phyloP scores from a whole-genome alignment of 2,888 invertebrate genomes.

The Platerodrilus igneus region DNA sequence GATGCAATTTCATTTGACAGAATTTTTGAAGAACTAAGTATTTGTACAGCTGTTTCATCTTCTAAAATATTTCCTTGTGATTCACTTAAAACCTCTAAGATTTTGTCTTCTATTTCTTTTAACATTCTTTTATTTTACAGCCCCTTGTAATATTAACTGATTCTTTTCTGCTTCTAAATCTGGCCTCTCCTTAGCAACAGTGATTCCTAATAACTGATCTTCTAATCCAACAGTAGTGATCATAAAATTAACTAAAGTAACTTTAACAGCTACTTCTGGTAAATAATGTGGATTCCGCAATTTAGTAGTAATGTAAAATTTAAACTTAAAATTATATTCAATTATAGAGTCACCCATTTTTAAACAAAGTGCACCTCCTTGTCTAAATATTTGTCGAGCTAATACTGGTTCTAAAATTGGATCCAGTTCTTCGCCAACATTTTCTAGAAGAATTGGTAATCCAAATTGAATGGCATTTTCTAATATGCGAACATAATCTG shows the following conservation, averaged over 20 bases:
- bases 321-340: slow-evolving; percentile 72
- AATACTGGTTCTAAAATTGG: slow-evolving; percentile 85
- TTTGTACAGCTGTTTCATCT: slow-evolving; percentile 85
- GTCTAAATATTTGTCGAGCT: slow-evolving; percentile 86
- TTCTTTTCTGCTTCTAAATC: slow-evolving; percentile 89
- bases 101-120: slow-evolving; percentile 89
- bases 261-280: slow-evolving; percentile 89
- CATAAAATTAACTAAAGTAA: slow-evolving; percentile 88
- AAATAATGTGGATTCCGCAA: slow-evolving; percentile 89
- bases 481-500: slow-evolving; percentile 76
- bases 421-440: slow-evolving; percentile 87
- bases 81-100: slow-evolving; percentile 69
- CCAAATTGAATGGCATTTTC: slow-evolving; percentile 87
- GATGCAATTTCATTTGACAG: slow-evolving; percentile 87
- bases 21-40: slow-evolving; percentile 84
- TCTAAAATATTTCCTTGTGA: slow-evolving; percentile 79
- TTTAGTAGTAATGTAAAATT: slow-evolving; percentile 91
- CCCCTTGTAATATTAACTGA: slow-evolving; percentile 80
- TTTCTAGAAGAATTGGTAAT: slow-evolving; percentile 82
- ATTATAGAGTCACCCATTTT: slow-evolving; percentile 88
- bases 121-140: slow-evolving; percentile 75
- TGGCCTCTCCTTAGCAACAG: slow-evolving; percentile 87
- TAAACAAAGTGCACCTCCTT: slow-evolving; percentile 80
- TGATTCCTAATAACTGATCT: slow-evolving; percentile 84
- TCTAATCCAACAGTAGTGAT: slow-evolving; percentile 83